phyloP scores from a whole-genome alignment of 2,113 vertebrate genomes.

The Corythornis vintsioides region DNA sequence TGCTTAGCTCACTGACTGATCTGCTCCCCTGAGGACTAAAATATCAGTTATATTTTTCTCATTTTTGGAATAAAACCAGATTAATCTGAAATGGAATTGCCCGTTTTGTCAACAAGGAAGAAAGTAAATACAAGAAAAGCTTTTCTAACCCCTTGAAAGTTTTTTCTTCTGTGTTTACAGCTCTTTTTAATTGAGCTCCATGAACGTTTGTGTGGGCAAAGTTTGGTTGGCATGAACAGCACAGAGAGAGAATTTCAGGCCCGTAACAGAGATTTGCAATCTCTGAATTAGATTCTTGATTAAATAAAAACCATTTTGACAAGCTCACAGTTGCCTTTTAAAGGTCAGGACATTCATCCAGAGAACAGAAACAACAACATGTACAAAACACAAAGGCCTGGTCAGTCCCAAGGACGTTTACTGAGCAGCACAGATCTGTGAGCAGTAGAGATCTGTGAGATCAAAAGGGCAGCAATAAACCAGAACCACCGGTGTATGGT shows the following conservation, averaged over 20 bases:
- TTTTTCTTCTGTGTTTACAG: not conserved
- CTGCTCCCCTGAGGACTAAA: not conserved
- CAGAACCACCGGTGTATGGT: not conserved
- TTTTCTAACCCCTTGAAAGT: not conserved
- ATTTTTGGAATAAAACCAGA: not conserved
- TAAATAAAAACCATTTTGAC: conserved; percentile 26
- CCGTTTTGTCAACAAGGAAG: not conserved
- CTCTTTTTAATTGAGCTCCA: not conserved
- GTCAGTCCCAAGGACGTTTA: not conserved
- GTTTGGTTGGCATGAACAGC: not conserved
- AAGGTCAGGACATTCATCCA: conserved; percentile 9
- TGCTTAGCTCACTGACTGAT: not conserved
- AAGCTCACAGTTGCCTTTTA: not conserved
- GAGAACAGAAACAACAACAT: not conserved
- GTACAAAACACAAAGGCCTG: conserved; percentile 7
- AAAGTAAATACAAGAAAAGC: not conserved
- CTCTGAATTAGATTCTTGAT: not conserved
- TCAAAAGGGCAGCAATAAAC: not conserved
- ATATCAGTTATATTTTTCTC: not conserved
- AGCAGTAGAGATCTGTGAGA: not conserved
- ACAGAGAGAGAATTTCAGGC: not conserved
- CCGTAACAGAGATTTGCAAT: not conserved
- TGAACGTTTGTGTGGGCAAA: not conserved
- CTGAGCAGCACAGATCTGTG: not conserved
- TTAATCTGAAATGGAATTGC: not conserved